A percentile compares a stretch with the other conserved stretches of the same genome.
Conservation (phyloP, 2,113 vertebrate genomes). For the Dicentrarchus labrax region DNA sequence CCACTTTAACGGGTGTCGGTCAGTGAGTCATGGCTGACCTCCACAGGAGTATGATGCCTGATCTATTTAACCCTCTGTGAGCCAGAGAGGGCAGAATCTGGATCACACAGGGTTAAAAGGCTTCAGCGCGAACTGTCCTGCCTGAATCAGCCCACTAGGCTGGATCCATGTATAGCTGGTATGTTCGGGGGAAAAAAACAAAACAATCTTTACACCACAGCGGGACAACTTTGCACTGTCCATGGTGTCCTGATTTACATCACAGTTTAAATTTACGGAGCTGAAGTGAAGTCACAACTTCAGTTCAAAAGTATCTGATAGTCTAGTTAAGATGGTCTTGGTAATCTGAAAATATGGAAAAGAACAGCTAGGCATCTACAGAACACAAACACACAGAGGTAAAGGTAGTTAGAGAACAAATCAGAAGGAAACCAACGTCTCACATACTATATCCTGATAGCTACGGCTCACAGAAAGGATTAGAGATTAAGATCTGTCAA, state of each 20-base stretch:
- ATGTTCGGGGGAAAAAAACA: neutral
- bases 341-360: neutral
- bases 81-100: neutral
- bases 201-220: neutral
- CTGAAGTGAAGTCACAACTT: slow-evolving; percentile 15
- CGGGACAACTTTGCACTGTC: neutral
- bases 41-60: neutral
- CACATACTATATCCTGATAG: slow-evolving; percentile 16
- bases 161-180: neutral
- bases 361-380: slow-evolving; percentile 7
- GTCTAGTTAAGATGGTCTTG: slow-evolving; percentile 6
- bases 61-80: slow-evolving; percentile 8
- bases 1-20: neutral
- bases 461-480: slow-evolving; percentile 59
- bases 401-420: slow-evolving; percentile 22
- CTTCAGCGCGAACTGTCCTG: too few relatives aligned
- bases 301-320: neutral
- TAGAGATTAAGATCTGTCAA: slow-evolving; percentile 38
- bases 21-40: neutral
- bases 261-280: slow-evolving; percentile 52
- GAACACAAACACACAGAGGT: slow-evolving; percentile 31
- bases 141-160: neutral
- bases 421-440: slow-evolving; percentile 26
- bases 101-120: neutral
- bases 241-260: slow-evolving; percentile 27